Conservation (phyloP, 2,113 vertebrate genomes). For the Crotalus helleri region DNA sequence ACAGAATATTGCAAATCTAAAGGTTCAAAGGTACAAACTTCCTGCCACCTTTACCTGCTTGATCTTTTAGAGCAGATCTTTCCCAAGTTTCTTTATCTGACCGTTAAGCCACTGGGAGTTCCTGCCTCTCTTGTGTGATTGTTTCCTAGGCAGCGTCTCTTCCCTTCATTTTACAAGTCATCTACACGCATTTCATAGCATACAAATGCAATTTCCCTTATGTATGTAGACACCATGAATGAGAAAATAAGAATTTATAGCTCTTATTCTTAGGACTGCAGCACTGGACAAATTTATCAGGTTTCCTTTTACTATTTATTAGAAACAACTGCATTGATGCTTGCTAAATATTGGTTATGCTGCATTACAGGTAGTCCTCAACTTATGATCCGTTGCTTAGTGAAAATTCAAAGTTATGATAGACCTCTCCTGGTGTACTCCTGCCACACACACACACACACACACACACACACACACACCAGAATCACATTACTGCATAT, state of each 20-base stretch:
- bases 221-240: background rate
- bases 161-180: background rate
- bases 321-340: background rate
- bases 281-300: background rate
- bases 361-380: background rate
- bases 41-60: background rate
- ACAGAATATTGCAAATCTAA: background rate
- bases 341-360: slow-evolving; percentile 12
- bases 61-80: background rate
- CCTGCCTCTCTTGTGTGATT: background rate
- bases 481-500: background rate
- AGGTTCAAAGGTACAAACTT: background rate
- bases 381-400: background rate
- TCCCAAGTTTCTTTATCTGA: background rate
- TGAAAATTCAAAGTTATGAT: background rate
- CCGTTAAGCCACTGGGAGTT: background rate
- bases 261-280: background rate
- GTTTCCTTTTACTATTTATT: slow-evolving; percentile 3
- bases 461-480: background rate
- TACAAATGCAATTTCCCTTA: background rate
- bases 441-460: no score
- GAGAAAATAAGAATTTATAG: background rate
- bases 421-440: background rate
- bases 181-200: background rate
- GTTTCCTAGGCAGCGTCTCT: background rate